Conservation (phyloP, 1,140 invertebrate genomes). For the Paramacrobiotus metropolitanus region DNA sequence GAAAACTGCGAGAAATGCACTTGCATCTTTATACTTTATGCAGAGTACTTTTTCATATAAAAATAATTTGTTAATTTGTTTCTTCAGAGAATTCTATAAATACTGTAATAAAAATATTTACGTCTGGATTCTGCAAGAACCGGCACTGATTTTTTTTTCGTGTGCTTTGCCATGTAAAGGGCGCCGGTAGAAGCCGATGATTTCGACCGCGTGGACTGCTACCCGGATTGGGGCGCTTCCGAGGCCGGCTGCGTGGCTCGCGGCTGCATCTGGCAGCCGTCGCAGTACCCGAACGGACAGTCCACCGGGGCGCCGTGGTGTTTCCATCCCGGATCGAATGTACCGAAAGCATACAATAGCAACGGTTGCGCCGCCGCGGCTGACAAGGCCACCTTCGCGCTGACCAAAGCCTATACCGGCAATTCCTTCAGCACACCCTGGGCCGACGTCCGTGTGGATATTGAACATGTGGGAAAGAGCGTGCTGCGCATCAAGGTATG, state of each 20-base stretch:
- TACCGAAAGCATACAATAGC: not conserved
- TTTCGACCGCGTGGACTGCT: not conserved
- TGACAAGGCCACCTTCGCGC: not conserved
- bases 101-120: no score
- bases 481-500: not conserved
- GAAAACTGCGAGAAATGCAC: no score
- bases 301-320: conserved; percentile 3
- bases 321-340: not conserved
- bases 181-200: not conserved
- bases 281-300: not conserved
- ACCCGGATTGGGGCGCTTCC: not conserved
- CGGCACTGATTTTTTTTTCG: no score
- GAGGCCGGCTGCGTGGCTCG: not conserved
- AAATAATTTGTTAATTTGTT: no score
- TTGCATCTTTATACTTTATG: no score
- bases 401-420: not conserved
- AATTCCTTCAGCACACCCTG: not conserved
- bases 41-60: no score
- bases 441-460: not conserved
- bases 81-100: no score
- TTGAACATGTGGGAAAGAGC: not conserved
- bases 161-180: no score
- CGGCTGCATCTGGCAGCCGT: not conserved
- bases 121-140: no score
- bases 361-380: not conserved